A percentile compares a stretch with the other conserved stretches of the same genome.
Evolutionary conservation across 2,797 vertebrate species (phyloP).

Genomic region (Synaphobranchus kaupii): DNA sequence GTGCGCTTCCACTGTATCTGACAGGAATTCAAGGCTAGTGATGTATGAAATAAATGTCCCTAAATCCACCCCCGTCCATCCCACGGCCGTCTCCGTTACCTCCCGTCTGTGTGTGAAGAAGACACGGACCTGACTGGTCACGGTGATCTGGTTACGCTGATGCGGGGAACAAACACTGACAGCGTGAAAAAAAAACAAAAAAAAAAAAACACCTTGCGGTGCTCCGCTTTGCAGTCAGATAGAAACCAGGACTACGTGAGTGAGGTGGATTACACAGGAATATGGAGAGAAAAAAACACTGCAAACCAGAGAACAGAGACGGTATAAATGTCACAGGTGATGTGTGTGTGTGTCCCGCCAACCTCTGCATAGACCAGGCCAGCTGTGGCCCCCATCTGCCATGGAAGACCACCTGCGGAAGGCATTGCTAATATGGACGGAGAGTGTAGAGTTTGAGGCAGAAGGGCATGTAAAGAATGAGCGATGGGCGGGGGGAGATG

Average conservation of each 20-base stretch:
- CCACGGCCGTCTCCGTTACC: not conserved
- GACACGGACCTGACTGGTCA: not conserved
- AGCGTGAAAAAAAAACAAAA: too few relatives aligned
- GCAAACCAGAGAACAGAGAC: not conserved
- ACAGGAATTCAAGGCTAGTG: not conserved
- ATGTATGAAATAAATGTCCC: not conserved
- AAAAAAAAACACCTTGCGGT: too few relatives aligned
- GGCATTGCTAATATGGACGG: not conserved
- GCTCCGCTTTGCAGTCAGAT: not conserved
- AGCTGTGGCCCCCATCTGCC: not conserved
- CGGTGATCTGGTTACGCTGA: not conserved
- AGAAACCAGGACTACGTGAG: not conserved
- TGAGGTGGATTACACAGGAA: not conserved
- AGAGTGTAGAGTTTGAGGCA: not conserved
- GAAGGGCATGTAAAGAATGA: not conserved
- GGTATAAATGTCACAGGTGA: not conserved
- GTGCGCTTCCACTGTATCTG: not conserved
- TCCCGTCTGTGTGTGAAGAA: not conserved
- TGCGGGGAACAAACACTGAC: not conserved
- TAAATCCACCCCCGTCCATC: not conserved
- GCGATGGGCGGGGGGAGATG: not conserved
- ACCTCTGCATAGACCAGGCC: not conserved
- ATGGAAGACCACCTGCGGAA: not conserved
- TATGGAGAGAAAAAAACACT: not conserved
- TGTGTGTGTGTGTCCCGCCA: not conserved